These are phyloP conservation scores for Lacanobia wlatinum DNA, from an alignment of 2,888 invertebrate genomes.

Conservation along the genomic window DNA sequence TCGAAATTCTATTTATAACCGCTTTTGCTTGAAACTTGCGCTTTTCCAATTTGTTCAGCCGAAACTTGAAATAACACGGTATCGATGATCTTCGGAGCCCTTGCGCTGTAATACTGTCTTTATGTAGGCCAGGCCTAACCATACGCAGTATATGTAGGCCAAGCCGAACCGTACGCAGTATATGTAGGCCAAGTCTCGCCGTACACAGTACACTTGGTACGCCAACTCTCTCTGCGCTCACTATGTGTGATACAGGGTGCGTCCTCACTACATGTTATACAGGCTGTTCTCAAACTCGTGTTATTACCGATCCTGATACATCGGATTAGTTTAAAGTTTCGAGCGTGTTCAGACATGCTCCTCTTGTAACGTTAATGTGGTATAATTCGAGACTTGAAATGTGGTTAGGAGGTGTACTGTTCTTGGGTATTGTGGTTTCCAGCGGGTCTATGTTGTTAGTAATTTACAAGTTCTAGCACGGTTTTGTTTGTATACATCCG, in stretches of 20 bases:
- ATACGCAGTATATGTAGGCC: slow-evolving; percentile 1
- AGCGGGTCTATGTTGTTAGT: background rate
- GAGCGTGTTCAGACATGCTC: slow-evolving; percentile 35
- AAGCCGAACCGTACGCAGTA: slow-evolving; percentile 3
- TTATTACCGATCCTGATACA: slow-evolving; percentile 60
- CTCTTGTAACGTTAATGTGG: slow-evolving; percentile 60
- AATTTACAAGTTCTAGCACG: background rate
- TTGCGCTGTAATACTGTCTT: slow-evolving; percentile 49
- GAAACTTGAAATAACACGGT: slow-evolving; percentile 64
- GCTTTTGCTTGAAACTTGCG: slow-evolving; percentile 31
- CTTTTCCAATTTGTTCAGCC: slow-evolving; percentile 45
- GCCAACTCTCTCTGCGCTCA: slow-evolving; percentile 11
- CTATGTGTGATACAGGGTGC: slow-evolving; percentile 20
- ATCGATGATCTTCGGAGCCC: slow-evolving; percentile 61
- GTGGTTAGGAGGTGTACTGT: slow-evolving; percentile 36
- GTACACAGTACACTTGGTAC: background rate
- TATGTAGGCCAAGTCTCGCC: slow-evolving; percentile 11
- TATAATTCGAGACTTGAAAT: slow-evolving; percentile 35
- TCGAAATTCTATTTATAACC: background rate
- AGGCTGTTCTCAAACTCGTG: slow-evolving; percentile 34
- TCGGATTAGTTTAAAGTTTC: slow-evolving; percentile 62
- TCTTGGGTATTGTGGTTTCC: slow-evolving; percentile 34
- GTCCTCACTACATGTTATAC: slow-evolving; percentile 22
- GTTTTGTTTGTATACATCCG: background rate
- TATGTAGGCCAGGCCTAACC: slow-evolving; percentile 47